Base-by-base conservation (phyloP, 2,888 invertebrate species). In the Pachliopta kotzebuea region DNA sequence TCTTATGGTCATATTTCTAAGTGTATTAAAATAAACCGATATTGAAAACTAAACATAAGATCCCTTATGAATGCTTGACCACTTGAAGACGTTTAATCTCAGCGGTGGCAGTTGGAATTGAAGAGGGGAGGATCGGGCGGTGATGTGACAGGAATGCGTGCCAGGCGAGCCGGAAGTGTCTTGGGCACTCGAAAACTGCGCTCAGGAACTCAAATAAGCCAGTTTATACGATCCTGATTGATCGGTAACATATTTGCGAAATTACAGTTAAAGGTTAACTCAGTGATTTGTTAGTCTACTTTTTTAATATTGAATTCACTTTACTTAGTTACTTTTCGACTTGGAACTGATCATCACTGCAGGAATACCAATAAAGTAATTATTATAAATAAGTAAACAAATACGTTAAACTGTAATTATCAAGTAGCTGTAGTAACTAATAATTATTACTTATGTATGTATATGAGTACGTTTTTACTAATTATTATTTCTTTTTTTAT, bases 101-200 rank as follows among this genome's bases (percentile, higher is more conserved):
- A 53, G 49, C 53, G 18, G 54, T 37, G 20, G 23, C 57, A 56
- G 49, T 59, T 53, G 49, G 49, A 54, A 56, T 50, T 21, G 54
- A 20, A 57, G 29, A 66, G 68, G 60, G 63, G 49, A 65, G 60
- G 50, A 26, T 59, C 59, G 62, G 72, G 21, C 70, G 68, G 73
- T 68, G 74, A 82, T 77, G 85, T 84, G 86, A 83, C 82, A 78
- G 77, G 81, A 82, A 84, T 80, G 78, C 81, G 74, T 78, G 75
- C 80, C 81, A 66, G 69, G 73, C 74, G 75, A 74, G 71, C 70
- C 71, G 65, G 73, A 73, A 77, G 72, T 71, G 70, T 67, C 66
- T 57, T 68, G 68, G 42, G 31, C 58, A 71, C 78, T 77, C 72
- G 72, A 62, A 8, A 26, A 65, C 67, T 74, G 76, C 76, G 75